Evolutionary conservation across 2,113 vertebrate species (phyloP).

Genomic region (Piprites chloris): DNA sequence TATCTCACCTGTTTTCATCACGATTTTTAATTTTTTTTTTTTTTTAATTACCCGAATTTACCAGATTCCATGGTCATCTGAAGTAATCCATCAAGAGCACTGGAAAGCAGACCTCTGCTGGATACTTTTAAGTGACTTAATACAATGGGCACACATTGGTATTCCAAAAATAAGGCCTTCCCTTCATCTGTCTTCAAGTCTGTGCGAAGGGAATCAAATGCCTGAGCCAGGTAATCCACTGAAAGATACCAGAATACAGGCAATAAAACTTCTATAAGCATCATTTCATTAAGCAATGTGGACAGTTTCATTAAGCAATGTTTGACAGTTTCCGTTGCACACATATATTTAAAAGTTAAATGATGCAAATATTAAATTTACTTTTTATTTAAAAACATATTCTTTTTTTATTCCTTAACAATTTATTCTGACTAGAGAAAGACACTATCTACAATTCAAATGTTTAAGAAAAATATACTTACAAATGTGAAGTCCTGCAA

Average conservation of each 20-base stretch:
- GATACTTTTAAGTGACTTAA: conserved; percentile 75
- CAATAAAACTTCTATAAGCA: background rate
- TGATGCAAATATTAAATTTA: background rate
- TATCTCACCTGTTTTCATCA: background rate
- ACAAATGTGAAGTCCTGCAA: background rate
- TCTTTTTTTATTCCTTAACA: background rate
- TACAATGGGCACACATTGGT: conserved; percentile 75
- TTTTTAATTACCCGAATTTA: conserved; percentile 58
- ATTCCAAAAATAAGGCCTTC: conserved; percentile 82
- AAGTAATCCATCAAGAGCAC: conserved; percentile 81
- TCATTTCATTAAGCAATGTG: background rate
- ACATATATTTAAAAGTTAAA: background rate
- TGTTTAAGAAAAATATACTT: background rate
- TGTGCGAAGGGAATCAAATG: conserved; percentile 75
- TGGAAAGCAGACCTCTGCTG: conserved; percentile 73
- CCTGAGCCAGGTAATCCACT: conserved; percentile 85
- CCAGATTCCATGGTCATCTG: conserved; percentile 84
- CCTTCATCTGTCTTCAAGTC: conserved; percentile 83
- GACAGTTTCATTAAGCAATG: too few relatives aligned
- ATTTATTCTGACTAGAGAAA: background rate
- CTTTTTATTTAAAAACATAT: background rate
- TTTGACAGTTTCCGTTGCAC: background rate
- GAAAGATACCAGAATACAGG: conserved; percentile 47
- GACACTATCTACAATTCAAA: background rate
- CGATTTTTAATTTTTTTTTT: background rate